A percentile compares a stretch with the other conserved stretches of the same genome.
Conservation (phyloP, 37 sponge, comb jelly and placozoan species). For the Eunapius fragilis region DNA sequence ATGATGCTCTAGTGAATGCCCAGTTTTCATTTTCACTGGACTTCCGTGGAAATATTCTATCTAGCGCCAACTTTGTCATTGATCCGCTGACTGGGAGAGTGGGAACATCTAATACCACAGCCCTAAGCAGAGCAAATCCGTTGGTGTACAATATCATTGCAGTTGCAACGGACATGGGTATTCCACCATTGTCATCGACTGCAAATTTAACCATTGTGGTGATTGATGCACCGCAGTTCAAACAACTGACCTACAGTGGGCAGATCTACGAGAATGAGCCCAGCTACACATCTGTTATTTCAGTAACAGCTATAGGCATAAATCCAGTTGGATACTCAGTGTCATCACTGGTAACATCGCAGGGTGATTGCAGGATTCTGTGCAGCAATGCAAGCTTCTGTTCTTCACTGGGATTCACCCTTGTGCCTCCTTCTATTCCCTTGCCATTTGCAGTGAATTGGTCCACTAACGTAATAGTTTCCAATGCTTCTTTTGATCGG, state of each 20-base stretch:
- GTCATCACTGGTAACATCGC: not conserved
- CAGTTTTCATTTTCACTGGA: conserved; percentile 45
- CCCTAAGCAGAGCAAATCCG: conserved; percentile 47
- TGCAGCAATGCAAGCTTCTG: conserved; percentile 11
- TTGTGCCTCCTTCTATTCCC: not conserved
- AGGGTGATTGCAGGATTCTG: not conserved
- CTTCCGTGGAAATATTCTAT: not conserved
- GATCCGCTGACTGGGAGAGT: conserved; percentile 47
- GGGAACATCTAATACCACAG: conserved; percentile 1
- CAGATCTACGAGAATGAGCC: conserved; percentile 60
- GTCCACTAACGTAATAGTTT: conserved; percentile 36
- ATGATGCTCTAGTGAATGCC: conserved; percentile 65
- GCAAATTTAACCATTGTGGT: conserved; percentile 43
- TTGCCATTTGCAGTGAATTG: conserved; percentile 27
- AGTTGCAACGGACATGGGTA: conserved; percentile 57
- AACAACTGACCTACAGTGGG: not conserved
- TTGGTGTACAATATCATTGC: conserved; percentile 27
- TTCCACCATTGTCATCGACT: conserved; percentile 31
- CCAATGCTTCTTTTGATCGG: conserved; percentile 39
- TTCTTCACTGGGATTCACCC: not conserved
- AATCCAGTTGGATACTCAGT: conserved; percentile 54
- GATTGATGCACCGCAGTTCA: conserved; percentile 61
- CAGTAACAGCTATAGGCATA: conserved; percentile 59
- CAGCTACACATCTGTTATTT: not conserved
- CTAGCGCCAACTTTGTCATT: conserved; percentile 29